Evolutionary conservation across 2,797 vertebrate genomes (phyloP).

Genomic region (Podargus strigoides): DNA sequence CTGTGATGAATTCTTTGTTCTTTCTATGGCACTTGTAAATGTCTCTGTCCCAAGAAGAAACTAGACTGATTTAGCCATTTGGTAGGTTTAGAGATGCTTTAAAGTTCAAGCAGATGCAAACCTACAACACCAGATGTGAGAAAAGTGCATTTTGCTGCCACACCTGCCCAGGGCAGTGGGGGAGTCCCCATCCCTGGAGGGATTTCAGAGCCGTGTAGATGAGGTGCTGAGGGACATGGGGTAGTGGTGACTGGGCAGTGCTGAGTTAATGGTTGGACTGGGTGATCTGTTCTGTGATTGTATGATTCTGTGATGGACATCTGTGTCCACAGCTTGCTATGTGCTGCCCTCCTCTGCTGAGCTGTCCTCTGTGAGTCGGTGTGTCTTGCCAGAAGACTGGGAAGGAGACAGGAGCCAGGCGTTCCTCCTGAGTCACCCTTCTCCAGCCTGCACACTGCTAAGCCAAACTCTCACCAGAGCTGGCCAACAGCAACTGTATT

Average conservation of each 20-base stretch:
- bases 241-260: no score
- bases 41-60: neutral
- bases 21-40: neutral
- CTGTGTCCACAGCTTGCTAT: neutral
- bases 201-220: no score
- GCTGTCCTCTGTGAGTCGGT: neutral
- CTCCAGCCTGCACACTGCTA: neutral
- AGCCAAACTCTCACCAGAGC: neutral
- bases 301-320: neutral
- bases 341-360: neutral
- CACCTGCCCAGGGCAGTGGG: no score
- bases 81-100: neutral
- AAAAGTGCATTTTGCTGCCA: neutral
- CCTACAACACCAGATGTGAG: neutral
- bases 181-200: no score
- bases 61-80: neutral
- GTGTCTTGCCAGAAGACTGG: neutral
- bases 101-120: neutral
- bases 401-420: neutral
- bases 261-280: no score
- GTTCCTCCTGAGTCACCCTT: neutral
- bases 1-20: neutral
- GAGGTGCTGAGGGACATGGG: no score
- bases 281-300: no score
- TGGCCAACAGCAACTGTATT: neutral